Percentiles rank a stretch among this genome's conserved stretches.
These are phyloP conservation scores for Sphaeramia orbicularis DNA, from an alignment of 2,797 vertebrate genomes.

Conservation along the genomic window DNA sequence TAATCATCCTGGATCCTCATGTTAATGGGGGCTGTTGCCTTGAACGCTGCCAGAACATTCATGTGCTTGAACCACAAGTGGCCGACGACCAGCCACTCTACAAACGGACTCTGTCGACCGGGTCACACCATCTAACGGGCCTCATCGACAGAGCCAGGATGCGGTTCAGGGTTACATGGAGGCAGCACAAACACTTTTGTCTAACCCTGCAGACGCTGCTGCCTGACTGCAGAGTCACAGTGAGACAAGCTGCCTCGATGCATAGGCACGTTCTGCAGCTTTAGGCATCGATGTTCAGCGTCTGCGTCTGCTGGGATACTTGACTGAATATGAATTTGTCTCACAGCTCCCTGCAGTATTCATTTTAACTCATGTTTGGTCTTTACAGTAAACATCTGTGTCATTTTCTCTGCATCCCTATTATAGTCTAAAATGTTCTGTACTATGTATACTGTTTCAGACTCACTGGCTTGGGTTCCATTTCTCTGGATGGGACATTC, in stretches of 20 bases:
- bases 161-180: conserved; percentile 3
- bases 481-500: conserved; percentile 92
- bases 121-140: conserved; percentile 43
- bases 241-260: conserved; percentile 38
- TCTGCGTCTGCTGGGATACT: conserved; percentile 24
- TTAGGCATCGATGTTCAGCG: conserved; percentile 4
- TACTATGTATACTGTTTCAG: background rate
- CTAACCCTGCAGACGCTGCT: conserved; percentile 21
- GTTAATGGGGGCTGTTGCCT: conserved; percentile 46
- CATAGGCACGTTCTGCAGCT: conserved; percentile 43
- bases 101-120: conserved; percentile 9
- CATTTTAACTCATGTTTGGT: background rate
- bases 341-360: conserved; percentile 7
- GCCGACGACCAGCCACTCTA: conserved; percentile 34
- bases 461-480: conserved; percentile 90
- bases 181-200: conserved; percentile 23
- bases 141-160: conserved; percentile 25
- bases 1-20: conserved; percentile 30
- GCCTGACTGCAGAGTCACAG: conserved; percentile 24
- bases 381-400: background rate
- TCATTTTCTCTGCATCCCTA: background rate
- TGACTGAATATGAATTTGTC: conserved; percentile 19
- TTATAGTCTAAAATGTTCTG: conserved; percentile 11
- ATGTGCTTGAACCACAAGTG: conserved; percentile 33
- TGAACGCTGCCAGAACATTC: conserved; percentile 47